Evolutionary conservation across 2,888 invertebrate genomes (phyloP).

Genomic region (Patella pellucida): DNA sequence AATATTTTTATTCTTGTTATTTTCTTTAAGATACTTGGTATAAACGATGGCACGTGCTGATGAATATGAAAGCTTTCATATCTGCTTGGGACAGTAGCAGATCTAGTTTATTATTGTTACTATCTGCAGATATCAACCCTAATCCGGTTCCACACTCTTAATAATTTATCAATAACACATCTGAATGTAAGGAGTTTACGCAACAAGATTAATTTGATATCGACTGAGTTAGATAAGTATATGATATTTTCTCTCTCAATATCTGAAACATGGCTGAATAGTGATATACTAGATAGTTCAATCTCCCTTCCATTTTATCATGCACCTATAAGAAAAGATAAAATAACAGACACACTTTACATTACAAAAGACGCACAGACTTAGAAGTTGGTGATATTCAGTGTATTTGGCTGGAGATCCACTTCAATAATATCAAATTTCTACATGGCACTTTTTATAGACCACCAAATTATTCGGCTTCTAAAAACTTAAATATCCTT

Average conservation of each 20-base stretch:
- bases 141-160: background rate
- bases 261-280: slow-evolving; percentile 13
- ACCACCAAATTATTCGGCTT: slow-evolving; percentile 13
- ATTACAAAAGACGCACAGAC: slow-evolving; percentile 8
- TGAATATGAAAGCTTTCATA: too few relatives aligned
- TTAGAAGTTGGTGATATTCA: slow-evolving; percentile 8
- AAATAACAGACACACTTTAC: background rate
- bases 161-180: slow-evolving; percentile 10
- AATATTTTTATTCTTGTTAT: too few relatives aligned
- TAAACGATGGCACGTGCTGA: too few relatives aligned
- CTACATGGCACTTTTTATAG: slow-evolving; percentile 17
- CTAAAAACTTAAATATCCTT: background rate
- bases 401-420: slow-evolving; percentile 20
- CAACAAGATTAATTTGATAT: slow-evolving; percentile 5
- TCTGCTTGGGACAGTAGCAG: too few relatives aligned
- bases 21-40: too few relatives aligned
- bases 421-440: slow-evolving; percentile 1
- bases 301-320: background rate
- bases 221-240: background rate
- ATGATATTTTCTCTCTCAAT: slow-evolving; percentile 11
- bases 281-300: background rate
- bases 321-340: background rate
- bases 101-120: too few relatives aligned
- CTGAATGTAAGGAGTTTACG: slow-evolving; percentile 9
- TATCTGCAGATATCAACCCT: background rate